Conservation (phyloP, 2,797 vertebrate species). For the Sebastes miniatus region DNA sequence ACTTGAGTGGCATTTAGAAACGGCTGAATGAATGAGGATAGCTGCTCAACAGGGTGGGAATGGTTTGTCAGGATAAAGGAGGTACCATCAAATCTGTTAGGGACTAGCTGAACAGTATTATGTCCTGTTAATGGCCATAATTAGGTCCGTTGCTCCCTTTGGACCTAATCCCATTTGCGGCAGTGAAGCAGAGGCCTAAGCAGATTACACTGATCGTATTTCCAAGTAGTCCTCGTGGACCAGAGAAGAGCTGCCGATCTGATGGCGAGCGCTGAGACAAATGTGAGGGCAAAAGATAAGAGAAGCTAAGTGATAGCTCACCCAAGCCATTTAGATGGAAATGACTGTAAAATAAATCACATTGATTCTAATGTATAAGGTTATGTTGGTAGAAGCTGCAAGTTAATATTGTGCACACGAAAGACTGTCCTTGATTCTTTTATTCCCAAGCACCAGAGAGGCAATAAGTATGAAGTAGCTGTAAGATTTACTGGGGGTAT, state of each 20-base stretch:
- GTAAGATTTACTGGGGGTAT: background rate
- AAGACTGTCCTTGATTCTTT: conserved; percentile 1
- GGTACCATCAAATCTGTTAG: conserved; percentile 6
- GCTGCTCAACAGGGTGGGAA: background rate
- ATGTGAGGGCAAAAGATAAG: conserved; percentile 24
- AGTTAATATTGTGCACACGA: background rate
- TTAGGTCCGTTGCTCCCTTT: conserved; percentile 42
- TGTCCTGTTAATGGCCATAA: conserved; percentile 43
- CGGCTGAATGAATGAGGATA: background rate
- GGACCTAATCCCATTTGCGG: conserved; percentile 62
- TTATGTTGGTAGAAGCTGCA: background rate
- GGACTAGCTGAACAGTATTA: conserved; percentile 23
- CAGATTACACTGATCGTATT: conserved; percentile 66
- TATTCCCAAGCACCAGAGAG: background rate
- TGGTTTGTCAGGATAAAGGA: background rate
- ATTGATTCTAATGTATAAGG: background rate
- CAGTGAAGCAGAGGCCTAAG: conserved; percentile 37
- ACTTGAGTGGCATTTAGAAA: background rate
- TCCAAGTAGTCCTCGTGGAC: conserved; percentile 26
- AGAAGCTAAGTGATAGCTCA: conserved; percentile 7
- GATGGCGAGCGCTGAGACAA: conserved; percentile 21
- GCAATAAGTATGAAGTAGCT: background rate
- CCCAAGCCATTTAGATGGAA: background rate
- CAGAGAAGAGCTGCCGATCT: conserved; percentile 5
- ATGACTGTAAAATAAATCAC: background rate